Evolutionary conservation across 2,797 vertebrate genomes (phyloP), one percentile per base, ranked within the genome.

Genomic region (Channa striata): DNA sequence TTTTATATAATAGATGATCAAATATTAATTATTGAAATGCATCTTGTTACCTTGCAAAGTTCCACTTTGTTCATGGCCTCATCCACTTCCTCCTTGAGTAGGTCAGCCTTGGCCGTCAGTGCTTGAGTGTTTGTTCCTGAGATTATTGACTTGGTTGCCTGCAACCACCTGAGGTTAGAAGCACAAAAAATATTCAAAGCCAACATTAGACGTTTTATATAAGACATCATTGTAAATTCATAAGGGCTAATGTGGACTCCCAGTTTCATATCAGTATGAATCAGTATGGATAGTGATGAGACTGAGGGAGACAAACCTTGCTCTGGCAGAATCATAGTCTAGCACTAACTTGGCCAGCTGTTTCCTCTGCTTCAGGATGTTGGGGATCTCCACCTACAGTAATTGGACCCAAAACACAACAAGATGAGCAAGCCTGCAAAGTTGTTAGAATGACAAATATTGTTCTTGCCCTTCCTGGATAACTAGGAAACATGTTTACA

Each of bases 61-160:
- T 99, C 98, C 61, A 99, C 96, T 96, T 99, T 99, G 88, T 98
- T 99, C 87, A 95, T 96, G 81, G 98, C 96, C 92, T 99, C 98
- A 62, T 99, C 98, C 95, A 99, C 93, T 89, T 99, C 98, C 85
- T 99, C 98, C 82, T 99, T 98, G 17, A 99, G 94, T 17, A 96
- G 95, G 74, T 99, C 98, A 81, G 97, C 95, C 90, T 99, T 99
- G 20, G 97, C 97, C 13, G 97, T 97, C 91, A 98, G 96, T 80
- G 97, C 96, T 89, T 98, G 98, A 84, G 97, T 98, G 87, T 99
- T 99, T 73, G 97, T 95, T 93, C 96, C 97, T 88, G 97, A 99
- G 93, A 95, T 95, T 85, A 95, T 94, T 53, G 98, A 98, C 89
- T 99, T 99, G 94, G 97, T 97, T 77, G 97, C 96, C 94, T 99